Evolutionary conservation across 23 tunicate species (phyloP).

Genomic region (Styela clava): DNA sequence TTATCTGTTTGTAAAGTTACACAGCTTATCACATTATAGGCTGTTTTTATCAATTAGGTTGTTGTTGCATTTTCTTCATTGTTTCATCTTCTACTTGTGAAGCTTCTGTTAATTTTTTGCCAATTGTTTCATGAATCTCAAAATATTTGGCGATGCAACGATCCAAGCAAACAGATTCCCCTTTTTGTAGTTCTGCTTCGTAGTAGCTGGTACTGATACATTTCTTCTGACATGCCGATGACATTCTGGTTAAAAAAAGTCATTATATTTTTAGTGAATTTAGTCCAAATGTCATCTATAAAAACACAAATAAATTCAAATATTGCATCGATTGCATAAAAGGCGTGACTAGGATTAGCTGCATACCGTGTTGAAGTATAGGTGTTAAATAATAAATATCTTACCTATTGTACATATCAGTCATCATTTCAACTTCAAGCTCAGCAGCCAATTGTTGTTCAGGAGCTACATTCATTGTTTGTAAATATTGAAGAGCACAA

Average conservation of each 20-base stretch:
- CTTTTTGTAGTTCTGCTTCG: slow-evolving; percentile 65
- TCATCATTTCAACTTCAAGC: slow-evolving; percentile 98
- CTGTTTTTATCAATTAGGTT: neutral
- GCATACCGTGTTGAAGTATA: no score
- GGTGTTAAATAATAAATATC: no score
- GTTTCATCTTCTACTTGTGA: slow-evolving; percentile 84
- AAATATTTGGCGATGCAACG: slow-evolving; percentile 93
- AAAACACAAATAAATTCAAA: neutral
- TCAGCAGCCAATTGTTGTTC: slow-evolving; percentile 94
- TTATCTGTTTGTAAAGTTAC: no score
- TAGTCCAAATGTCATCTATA: neutral
- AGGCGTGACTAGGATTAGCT: neutral
- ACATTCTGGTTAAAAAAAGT: slow-evolving; percentile 49
- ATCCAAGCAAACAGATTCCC: slow-evolving; percentile 90
- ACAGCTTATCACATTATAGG: no score
- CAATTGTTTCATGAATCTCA: slow-evolving; percentile 93
- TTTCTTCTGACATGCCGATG: slow-evolving; percentile 83
- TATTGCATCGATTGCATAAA: neutral
- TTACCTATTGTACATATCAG: slow-evolving; percentile 97
- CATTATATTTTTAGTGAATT: neutral
- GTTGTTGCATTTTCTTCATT: slow-evolving; percentile 57
- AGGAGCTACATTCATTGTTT: slow-evolving; percentile 65
- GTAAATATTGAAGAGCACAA: no score
- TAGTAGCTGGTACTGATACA: slow-evolving; percentile 81
- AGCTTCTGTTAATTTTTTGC: slow-evolving; percentile 72